These are phyloP conservation scores for Pseudorhombus dupliciocellatus DNA, from an alignment of 2,113 vertebrate genomes.

Conservation along the genomic window DNA sequence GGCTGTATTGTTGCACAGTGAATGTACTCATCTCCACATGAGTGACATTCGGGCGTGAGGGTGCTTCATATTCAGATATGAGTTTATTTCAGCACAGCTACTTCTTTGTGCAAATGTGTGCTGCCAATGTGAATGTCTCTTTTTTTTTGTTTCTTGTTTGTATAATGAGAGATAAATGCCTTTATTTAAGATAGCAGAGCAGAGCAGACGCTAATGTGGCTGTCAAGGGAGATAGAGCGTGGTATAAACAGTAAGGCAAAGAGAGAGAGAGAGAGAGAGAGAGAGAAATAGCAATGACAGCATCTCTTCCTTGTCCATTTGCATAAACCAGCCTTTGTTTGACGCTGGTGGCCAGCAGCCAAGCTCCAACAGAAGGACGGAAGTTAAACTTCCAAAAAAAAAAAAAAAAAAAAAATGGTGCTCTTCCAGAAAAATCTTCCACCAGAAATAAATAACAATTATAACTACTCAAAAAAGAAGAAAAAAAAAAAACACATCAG, in stretches of 20 bases:
- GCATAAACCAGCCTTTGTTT: constrained; percentile 87
- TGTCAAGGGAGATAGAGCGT: constrained; percentile 65
- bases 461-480: constrained; percentile 55
- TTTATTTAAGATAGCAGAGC: constrained; percentile 68
- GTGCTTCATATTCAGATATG: constrained; percentile 57
- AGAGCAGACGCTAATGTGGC: constrained; percentile 63
- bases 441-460: constrained; percentile 76
- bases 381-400: constrained; percentile 82
- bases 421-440: constrained; percentile 77
- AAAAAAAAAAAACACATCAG: constrained; percentile 61
- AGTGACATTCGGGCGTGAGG: constrained; percentile 45
- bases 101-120: constrained; percentile 28
- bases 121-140: constrained; percentile 41
- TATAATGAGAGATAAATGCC: constrained; percentile 62
- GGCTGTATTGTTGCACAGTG: constrained; percentile 13
- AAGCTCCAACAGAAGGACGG: constrained; percentile 83
- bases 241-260: constrained; percentile 34
- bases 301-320: constrained; percentile 79
- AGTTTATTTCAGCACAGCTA: constrained; percentile 29
- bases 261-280: constrained; percentile 22
- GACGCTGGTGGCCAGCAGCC: constrained; percentile 80
- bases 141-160: constrained; percentile 24
- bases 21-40: constrained; percentile 35
- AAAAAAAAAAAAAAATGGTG: constrained; percentile 80
- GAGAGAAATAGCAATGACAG: constrained; percentile 64